Evolutionary conservation across 2,797 vertebrate genomes (phyloP), one percentile per base, ranked within the genome.

Genomic region (Clarias fuscus): DNA sequence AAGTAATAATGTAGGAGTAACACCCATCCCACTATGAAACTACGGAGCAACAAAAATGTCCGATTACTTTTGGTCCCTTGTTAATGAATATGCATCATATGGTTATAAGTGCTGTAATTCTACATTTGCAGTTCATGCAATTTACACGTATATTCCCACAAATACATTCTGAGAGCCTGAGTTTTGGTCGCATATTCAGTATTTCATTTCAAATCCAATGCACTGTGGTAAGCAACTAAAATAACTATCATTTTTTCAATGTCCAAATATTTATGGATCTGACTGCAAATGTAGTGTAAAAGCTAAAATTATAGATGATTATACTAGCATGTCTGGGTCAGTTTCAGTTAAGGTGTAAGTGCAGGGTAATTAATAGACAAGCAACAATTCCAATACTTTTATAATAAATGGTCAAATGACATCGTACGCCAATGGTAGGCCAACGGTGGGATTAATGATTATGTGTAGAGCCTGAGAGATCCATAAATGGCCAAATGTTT

Each of bases 401-500:
- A 7, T 20, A 3, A 30, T 58, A 59, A 59, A 37, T 37, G 10
- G 5, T 37, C 17, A 22, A 78, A 61, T 78, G 8, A 18, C 10
- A 30, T 8, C 14, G 22, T 24, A 48, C 24, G 73, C 48, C 15
- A 27, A 78, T 30, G 14, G 15, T 18, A 30, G 48, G 73, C 48
- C 15, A 10, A 58, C 7, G 59, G 59, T 2, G 59, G 1, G 48
- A 59, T 56, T 27, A 75, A 73, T 48, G 71, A 48, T 0, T 20
- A 59, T 5, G 2, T 33, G 1, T 24, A 62, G 59, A 79, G 30
- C 15, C 77, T 40, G 20, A 40, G 18, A 13, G 59, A n/a, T 64
- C 20, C 27, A 80, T 61, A 33, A 78, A 61, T 27, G 76, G 30
- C 27, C 17, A 33, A 33, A 88, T 85, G 88, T 91, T 90, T 86